These are phyloP conservation scores for Phyllopteryx taeniolatus DNA, from an alignment of 2,113 vertebrate species.

Conservation along the genomic window DNA sequence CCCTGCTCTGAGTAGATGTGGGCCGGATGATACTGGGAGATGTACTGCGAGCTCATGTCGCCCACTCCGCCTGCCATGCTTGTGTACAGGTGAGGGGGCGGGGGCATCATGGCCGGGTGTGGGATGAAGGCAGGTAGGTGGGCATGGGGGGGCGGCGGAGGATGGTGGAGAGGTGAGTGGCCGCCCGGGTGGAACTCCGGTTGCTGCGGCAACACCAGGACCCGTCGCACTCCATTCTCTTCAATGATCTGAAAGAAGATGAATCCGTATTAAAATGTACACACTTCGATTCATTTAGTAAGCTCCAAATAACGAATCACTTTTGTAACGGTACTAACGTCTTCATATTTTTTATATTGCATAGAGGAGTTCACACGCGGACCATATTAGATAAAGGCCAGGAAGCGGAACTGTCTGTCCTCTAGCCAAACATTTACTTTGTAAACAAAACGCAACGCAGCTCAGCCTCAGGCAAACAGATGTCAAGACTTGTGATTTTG, in stretches of 20 bases:
- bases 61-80: slow-evolving; percentile 82
- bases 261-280: neutral
- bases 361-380: too few relatives aligned
- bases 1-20: slow-evolving; percentile 92
- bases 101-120: slow-evolving; percentile 89
- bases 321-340: too few relatives aligned
- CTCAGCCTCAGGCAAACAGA: too few relatives aligned
- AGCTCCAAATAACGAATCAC: neutral
- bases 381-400: too few relatives aligned
- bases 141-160: slow-evolving; percentile 86
- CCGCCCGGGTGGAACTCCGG: slow-evolving; percentile 92
- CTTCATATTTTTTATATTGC: too few relatives aligned
- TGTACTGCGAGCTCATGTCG: slow-evolving; percentile 89
- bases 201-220: slow-evolving; percentile 97
- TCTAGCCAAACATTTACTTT: too few relatives aligned
- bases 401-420: too few relatives aligned
- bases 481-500: too few relatives aligned
- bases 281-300: neutral
- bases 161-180: slow-evolving; percentile 88
- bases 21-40: slow-evolving; percentile 91
- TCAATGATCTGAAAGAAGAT: slow-evolving; percentile 84
- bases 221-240: slow-evolving; percentile 94
- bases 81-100: slow-evolving; percentile 87
- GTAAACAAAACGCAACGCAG: too few relatives aligned
- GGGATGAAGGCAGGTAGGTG: slow-evolving; percentile 92